phyloP scores from a whole-genome alignment of 2,888 invertebrate species.

The Dendrolimus houi region DNA sequence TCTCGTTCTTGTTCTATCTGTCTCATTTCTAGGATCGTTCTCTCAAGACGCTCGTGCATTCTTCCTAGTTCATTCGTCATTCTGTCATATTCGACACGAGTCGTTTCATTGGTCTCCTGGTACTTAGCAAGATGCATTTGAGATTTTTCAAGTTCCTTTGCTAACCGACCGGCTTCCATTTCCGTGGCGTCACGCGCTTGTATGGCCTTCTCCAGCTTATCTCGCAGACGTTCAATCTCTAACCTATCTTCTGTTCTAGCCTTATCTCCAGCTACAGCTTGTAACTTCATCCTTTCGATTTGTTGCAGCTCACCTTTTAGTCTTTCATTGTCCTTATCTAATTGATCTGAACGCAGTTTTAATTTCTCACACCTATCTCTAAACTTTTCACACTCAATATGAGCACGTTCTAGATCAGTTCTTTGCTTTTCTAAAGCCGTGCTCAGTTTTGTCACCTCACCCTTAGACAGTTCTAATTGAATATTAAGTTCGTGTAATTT shows the following conservation, averaged over 20 bases:
- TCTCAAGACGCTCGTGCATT: conserved; percentile 87
- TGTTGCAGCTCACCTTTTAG: conserved; percentile 75
- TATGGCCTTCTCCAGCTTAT: conserved; percentile 90
- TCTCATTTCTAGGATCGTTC: conserved; percentile 81
- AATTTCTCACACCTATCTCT: conserved; percentile 91
- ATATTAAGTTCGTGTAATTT: conserved; percentile 85
- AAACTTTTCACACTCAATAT: conserved; percentile 92
- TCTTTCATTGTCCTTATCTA: conserved; percentile 78
- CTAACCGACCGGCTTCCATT: conserved; percentile 88
- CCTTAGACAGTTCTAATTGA: conserved; percentile 87
- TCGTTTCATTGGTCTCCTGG: conserved; percentile 88
- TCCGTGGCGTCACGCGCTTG: conserved; percentile 89
- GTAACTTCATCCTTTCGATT: conserved; percentile 85
- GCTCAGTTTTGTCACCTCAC: conserved; percentile 84
- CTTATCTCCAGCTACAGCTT: conserved; percentile 80
- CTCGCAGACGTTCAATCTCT: conserved; percentile 89
- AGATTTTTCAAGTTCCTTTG: conserved; percentile 90
- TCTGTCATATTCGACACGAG: conserved; percentile 89
- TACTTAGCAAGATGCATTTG: conserved; percentile 89
- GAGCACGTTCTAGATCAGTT: conserved; percentile 86
- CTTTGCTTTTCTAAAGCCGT: conserved; percentile 88
- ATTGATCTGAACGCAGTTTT: conserved; percentile 81
- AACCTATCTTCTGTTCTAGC: conserved; percentile 81
- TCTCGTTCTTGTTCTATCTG: conserved; percentile 86
- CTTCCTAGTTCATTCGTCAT: conserved; percentile 88